A percentile compares a stretch with the other conserved stretches of the same genome.
Evolutionary conservation across 2,797 vertebrate genomes (phyloP).

Genomic region (Mustela erminea): DNA sequence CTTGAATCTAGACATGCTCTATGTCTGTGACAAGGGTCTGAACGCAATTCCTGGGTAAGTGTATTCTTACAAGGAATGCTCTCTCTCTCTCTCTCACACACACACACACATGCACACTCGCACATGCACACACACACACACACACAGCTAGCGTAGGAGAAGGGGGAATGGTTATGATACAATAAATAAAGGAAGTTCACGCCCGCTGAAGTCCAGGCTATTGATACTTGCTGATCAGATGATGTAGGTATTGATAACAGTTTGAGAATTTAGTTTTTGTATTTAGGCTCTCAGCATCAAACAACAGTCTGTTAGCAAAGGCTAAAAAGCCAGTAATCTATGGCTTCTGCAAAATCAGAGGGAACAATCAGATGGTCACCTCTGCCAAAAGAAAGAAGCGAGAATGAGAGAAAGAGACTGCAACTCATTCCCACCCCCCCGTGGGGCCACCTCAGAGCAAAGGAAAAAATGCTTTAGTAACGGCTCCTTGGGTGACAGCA

Average conservation of each 20-base stretch:
- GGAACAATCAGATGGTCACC: not conserved
- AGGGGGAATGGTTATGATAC: not conserved
- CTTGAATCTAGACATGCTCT: not conserved
- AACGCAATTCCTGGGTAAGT: not conserved
- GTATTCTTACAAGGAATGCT: not conserved
- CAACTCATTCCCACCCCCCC: not conserved
- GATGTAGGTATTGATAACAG: not conserved
- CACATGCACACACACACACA: not conserved
- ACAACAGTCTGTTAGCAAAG: not conserved
- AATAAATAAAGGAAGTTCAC: not conserved
- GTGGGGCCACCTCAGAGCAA: not conserved
- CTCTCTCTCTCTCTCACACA: not conserved
- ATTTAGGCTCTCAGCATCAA: not conserved
- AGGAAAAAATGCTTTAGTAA: not conserved
- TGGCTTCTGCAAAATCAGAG: not conserved
- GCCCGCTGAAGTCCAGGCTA: not conserved
- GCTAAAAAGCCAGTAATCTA: not conserved
- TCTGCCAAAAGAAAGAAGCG: not conserved
- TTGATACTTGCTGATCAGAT: not conserved
- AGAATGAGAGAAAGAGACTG: not conserved
- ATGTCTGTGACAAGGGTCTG: not conserved
- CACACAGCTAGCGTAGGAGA: not conserved
- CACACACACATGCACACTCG: not conserved
- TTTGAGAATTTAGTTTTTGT: not conserved
- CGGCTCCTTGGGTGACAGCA: not conserved